phyloP scores from a whole-genome alignment of 2,888 invertebrate genomes.

The Boloria selene region DNA sequence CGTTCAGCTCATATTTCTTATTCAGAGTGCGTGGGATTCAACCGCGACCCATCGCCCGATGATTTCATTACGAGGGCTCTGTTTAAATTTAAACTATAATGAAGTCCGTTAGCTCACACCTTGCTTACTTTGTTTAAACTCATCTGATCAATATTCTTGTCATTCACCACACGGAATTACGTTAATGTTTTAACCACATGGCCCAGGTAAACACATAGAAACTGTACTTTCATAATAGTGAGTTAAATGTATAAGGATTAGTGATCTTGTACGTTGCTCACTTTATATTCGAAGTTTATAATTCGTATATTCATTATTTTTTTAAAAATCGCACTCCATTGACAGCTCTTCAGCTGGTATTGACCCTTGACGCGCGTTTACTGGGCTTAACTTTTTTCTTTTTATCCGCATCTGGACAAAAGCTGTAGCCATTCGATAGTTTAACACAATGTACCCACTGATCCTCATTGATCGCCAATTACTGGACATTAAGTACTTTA shows the following conservation, averaged over 20 bases:
- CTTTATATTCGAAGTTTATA: background rate
- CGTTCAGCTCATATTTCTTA: slow-evolving; percentile 81
- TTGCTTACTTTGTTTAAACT: slow-evolving; percentile 51
- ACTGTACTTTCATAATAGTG: background rate
- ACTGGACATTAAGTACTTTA: slow-evolving; percentile 82
- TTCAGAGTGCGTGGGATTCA: slow-evolving; percentile 78
- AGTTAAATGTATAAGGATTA: background rate
- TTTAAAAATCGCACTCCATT: slow-evolving; percentile 39
- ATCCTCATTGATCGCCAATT: slow-evolving; percentile 83
- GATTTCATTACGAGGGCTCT: slow-evolving; percentile 55
- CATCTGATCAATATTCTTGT: slow-evolving; percentile 19
- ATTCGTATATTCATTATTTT: background rate
- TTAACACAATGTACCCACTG: slow-evolving; percentile 80
- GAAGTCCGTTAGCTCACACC: slow-evolving; percentile 63
- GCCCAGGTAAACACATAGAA: background rate
- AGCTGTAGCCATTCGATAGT: slow-evolving; percentile 65
- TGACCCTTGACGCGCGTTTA: slow-evolving; percentile 69
- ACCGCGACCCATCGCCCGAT: slow-evolving; percentile 41
- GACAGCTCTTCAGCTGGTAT: slow-evolving; percentile 56
- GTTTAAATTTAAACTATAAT: slow-evolving; percentile 62
- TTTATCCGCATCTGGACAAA: slow-evolving; percentile 68
- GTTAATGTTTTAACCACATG: background rate
- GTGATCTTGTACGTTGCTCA: background rate
- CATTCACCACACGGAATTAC: background rate
- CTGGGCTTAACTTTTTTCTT: slow-evolving; percentile 59